Conservation (phyloP, 2,888 invertebrate genomes). For the Euphydryas editha region DNA sequence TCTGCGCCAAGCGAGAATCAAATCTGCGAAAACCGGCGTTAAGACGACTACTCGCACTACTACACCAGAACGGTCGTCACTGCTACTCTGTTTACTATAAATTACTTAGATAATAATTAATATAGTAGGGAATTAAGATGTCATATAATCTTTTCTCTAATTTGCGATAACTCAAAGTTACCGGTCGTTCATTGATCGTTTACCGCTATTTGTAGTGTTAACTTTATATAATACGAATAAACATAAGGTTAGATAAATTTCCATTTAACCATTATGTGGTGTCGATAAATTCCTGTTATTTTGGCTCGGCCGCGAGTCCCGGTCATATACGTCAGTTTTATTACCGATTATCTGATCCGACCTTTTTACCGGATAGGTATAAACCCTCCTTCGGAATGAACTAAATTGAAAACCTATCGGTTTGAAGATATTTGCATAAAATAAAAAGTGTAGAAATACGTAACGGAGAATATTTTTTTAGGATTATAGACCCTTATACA, state of each 20-base stretch:
- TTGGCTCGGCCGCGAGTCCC: slow-evolving; percentile 19
- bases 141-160: neutral
- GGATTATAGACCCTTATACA: too few relatives aligned
- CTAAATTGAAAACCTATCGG: neutral
- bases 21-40: too few relatives aligned
- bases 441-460: too few relatives aligned
- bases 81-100: too few relatives aligned
- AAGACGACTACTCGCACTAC: too few relatives aligned
- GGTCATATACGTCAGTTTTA: neutral
- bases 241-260: slow-evolving; percentile 26
- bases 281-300: slow-evolving; percentile 23
- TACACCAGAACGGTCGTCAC: too few relatives aligned
- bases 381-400: neutral
- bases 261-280: slow-evolving; percentile 20
- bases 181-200: neutral
- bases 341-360: slow-evolving; percentile 5
- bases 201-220: neutral
- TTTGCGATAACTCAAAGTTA: neutral
- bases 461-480: too few relatives aligned
- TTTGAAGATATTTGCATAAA: too few relatives aligned
- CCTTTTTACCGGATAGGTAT: neutral
- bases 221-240: neutral
- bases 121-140: too few relatives aligned
- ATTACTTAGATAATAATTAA: too few relatives aligned
- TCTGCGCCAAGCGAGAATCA: too few relatives aligned